A percentile compares a stretch with the other conserved stretches of the same genome.
These are phyloP conservation scores for Dipodomys spectabilis DNA, from an alignment of 2,113 vertebrate species.

Conservation along the genomic window DNA sequence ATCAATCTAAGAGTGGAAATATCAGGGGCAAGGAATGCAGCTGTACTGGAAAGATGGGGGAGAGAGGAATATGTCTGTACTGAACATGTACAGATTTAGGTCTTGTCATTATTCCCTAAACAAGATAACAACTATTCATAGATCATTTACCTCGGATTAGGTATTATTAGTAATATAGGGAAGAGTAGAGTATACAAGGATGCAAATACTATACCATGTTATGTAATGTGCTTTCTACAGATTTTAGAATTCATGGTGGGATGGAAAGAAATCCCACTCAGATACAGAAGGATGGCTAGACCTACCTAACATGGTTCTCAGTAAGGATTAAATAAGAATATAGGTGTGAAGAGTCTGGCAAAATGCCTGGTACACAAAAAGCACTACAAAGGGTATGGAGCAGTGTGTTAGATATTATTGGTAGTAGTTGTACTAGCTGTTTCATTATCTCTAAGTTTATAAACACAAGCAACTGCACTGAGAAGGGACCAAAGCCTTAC, in stretches of 20 bases:
- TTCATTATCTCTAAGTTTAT: background rate
- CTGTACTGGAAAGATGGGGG: background rate
- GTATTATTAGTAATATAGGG: background rate
- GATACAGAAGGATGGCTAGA: background rate
- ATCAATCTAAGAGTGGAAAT: background rate
- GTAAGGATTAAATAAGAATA: constrained; percentile 2
- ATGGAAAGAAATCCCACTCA: background rate
- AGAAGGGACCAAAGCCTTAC: background rate
- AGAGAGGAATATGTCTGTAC: background rate
- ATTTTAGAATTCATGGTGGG: background rate
- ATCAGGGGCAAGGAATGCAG: background rate
- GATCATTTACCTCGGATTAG: background rate
- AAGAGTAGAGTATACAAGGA: background rate
- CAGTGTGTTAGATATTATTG: too few relatives aligned
- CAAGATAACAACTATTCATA: background rate
- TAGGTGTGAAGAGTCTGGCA: background rate
- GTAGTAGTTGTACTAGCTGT: background rate
- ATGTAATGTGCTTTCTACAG: background rate
- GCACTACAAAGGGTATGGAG: background rate
- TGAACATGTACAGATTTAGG: background rate
- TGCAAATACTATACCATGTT: background rate
- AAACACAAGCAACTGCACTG: background rate
- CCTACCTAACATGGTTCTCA: background rate
- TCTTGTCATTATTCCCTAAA: background rate
- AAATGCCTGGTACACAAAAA: background rate